Base-by-base conservation (phyloP, 2,888 invertebrate species). In the Dryomyza anilis region DNA sequence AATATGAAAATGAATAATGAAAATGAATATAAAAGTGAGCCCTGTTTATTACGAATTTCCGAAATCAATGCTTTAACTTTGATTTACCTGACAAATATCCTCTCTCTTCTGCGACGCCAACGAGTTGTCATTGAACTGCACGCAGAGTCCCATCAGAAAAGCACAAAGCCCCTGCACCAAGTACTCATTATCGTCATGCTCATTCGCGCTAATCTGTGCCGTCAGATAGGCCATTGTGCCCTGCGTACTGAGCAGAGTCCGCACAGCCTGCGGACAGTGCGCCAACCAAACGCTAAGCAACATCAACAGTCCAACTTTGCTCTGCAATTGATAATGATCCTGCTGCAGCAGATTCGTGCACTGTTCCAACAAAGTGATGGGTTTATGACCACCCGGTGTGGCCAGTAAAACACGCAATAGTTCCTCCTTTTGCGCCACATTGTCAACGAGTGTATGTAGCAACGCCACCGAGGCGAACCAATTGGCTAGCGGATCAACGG, bases 391-490 rank as follows among this genome's bases (percentile, higher is more conserved):
- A 1, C 90, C 87, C 70, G 91, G 91, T 0, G 93, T 92, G 0
- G 97, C 95, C 64, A 99, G 85, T 68, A 98, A 87, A 4, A 99
- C 98, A 64, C 96, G 86, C 29, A 99, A 82, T 53, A 99, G 82
- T 79, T 96, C 94, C 78, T 98, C 96, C 80, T 96, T 96, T 76
- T 93, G 92, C 0, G 86, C 86, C 0, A 89, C 87, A 80, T 95
- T 96, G 67, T 96, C 95, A 6, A 94, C 89, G 21, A 99, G 85
- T 0, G 93, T 91, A 78, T 99, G 96, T 79, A 94, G 91, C 25
- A 99, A 84, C 0, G 96, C 94, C 0, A 96, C 92, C 0, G 96
- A 89, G 0, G 96, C 93, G 84, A 97, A 95, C 99, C 99, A 99
- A 82, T 94, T 96, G 29, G 95, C 94, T 25, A 96, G 85, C 0